Evolutionary conservation across 2,113 vertebrate genomes (phyloP), one percentile per base, ranked within the genome.

Genomic region (Salvelinus sp.): DNA sequence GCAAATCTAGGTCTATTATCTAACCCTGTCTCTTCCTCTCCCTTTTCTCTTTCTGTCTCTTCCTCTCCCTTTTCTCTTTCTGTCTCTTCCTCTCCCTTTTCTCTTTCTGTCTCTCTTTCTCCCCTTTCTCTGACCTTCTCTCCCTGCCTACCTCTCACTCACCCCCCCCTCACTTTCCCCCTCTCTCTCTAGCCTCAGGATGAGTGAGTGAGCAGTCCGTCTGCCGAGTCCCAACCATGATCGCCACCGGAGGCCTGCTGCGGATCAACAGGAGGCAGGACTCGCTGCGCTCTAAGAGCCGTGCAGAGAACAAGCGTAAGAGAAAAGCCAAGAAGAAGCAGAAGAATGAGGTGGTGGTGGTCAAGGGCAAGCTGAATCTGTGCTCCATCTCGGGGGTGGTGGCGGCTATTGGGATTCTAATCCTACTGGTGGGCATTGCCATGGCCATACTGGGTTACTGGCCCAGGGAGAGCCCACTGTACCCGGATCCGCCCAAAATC

Each of bases 391-490:
- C 97, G 0, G 97, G 97, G 2, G 88, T 99, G 12, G 92, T 98
- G 0, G 97, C 96, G 0, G 93, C 92, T 3, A 91, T 96, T 3
- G 97, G 97, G 58, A 92, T 99, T 69, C 83, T 97, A 28, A 95
- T 98, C 65, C 90, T 99, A 78, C 78, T 99, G 72, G 93, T 96
- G 79, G 97, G 97, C 14, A 92, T 95, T 0, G 90, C 95, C 74
- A 93, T 98, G 93, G 96, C 97, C 0, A 93, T 96, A 73, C 89
- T 99, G 87, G 97, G 97, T 71, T 99, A 99, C 85, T 98, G 97
- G 97, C 97, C 97, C 0, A 95, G 93, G 71, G 89, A 94, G 22
- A 92, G 72, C 76, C 83, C 82, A 1, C 72, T 90, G 50, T 91
- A 89, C 68, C 86, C 88, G 44, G 91, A 72, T 83, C 87, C 0